phyloP scores from a whole-genome alignment of 2,888 invertebrate species.

The Drosophila cognata region DNA sequence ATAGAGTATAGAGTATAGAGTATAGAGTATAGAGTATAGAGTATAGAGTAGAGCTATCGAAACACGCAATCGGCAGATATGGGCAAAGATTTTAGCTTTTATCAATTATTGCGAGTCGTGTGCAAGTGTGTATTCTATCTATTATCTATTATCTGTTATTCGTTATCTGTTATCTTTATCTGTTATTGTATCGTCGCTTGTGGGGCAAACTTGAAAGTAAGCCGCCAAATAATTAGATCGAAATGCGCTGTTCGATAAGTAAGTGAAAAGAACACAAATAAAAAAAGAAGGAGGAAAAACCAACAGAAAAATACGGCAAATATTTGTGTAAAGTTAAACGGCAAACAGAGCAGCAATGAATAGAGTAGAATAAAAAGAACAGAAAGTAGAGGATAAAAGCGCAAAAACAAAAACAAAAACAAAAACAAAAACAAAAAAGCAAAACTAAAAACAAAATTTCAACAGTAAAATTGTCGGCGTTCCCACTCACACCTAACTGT shows the following conservation, averaged over 20 bases:
- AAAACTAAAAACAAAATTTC: slow-evolving; percentile 17
- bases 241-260: slow-evolving; percentile 53
- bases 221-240: slow-evolving; percentile 64
- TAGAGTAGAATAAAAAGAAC: too few species aligned
- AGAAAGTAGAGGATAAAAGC: background rate
- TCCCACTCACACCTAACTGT: slow-evolving; percentile 52
- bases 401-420: slow-evolving; percentile 9
- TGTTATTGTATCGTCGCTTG: slow-evolving; percentile 2
- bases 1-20: too few species aligned
- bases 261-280: slow-evolving; percentile 26
- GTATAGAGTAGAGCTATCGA: background rate
- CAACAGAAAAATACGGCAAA: slow-evolving; percentile 25
- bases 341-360: slow-evolving; percentile 9
- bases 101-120: background rate
- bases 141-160: background rate
- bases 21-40: too few species aligned
- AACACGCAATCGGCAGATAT: background rate
- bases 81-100: background rate
- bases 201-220: slow-evolving; percentile 42
- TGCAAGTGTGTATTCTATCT: background rate
- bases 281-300: slow-evolving; percentile 20
- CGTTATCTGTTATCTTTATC: slow-evolving; percentile 44
- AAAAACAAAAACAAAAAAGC: slow-evolving; percentile 4
- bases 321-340: slow-evolving; percentile 33
- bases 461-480: slow-evolving; percentile 61